Percentiles rank a stretch among this genome's conserved stretches.
These are phyloP conservation scores for Dryococelus australis DNA, from an alignment of 2,888 invertebrate species.

Conservation along the genomic window DNA sequence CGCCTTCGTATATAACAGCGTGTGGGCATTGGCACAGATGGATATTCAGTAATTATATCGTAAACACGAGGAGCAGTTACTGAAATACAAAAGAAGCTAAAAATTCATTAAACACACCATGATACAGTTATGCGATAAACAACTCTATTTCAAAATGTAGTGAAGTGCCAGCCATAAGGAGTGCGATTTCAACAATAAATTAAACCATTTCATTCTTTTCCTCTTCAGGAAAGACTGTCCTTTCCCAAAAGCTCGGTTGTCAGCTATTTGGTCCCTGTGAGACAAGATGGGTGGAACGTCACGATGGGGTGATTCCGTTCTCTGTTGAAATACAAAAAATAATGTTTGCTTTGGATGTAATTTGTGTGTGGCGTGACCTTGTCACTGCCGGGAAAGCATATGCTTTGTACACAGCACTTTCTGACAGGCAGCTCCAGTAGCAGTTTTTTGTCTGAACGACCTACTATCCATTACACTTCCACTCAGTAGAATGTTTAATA, in stretches of 20 bases:
- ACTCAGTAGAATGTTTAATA: not conserved
- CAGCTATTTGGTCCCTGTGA: not conserved
- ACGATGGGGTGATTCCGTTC: not conserved
- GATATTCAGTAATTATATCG: slow-evolving; percentile 51
- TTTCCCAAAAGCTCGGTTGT: not conserved
- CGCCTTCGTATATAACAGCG: slow-evolving; percentile 34
- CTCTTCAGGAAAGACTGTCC: not conserved
- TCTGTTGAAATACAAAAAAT: not conserved
- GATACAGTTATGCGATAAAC: not conserved
- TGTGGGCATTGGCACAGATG: slow-evolving; percentile 51
- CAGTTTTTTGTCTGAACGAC: not conserved
- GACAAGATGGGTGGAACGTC: not conserved
- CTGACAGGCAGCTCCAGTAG: not conserved
- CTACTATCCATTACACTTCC: not conserved
- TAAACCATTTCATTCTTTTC: not conserved
- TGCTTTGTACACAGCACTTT: not conserved
- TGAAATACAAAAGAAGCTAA: not conserved
- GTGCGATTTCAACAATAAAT: not conserved
- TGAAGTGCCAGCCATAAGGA: not conserved
- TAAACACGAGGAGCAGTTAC: slow-evolving; percentile 37
- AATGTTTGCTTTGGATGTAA: not conserved
- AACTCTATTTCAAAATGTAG: not conserved
- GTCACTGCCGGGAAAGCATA: not conserved
- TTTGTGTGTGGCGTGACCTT: not conserved
- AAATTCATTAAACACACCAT: not conserved